Evolutionary conservation across 2,888 invertebrate species (phyloP).

Genomic region (Drosophila falleni): DNA sequence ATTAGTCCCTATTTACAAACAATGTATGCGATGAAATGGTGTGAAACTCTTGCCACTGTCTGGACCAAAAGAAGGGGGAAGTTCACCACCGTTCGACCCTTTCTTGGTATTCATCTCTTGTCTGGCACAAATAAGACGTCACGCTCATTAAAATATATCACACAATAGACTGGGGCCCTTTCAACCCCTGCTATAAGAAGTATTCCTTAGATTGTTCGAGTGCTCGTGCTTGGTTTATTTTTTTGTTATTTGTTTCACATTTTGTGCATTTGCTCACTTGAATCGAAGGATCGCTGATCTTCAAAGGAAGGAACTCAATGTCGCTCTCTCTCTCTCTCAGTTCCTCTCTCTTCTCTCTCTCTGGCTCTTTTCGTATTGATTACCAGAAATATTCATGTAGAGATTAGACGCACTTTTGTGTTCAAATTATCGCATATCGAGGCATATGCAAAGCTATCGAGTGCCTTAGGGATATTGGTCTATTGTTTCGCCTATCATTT

Average conservation of each 20-base stretch:
- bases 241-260: slow-evolving; percentile 78
- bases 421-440: slow-evolving; percentile 69
- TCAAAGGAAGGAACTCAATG: slow-evolving; percentile 40
- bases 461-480: slow-evolving; percentile 66
- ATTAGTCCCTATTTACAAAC: slow-evolving; percentile 70
- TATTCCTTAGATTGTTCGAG: slow-evolving; percentile 25
- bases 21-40: slow-evolving; percentile 60
- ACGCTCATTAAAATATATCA: slow-evolving; percentile 68
- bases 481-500: slow-evolving; percentile 75
- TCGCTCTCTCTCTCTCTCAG: slow-evolving; percentile 4
- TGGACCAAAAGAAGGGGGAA: slow-evolving; percentile 10
- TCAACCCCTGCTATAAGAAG: slow-evolving; percentile 39
- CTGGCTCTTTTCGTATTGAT: slow-evolving; percentile 57
- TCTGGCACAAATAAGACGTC: slow-evolving; percentile 69
- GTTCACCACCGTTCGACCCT: slow-evolving; percentile 33
- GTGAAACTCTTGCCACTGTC: slow-evolving; percentile 58
- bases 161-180: slow-evolving; percentile 33
- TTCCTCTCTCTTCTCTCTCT: not conserved
- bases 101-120: slow-evolving; percentile 38
- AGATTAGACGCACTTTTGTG: slow-evolving; percentile 77
- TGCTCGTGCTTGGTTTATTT: slow-evolving; percentile 54
- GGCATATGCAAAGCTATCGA: slow-evolving; percentile 58
- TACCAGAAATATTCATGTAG: slow-evolving; percentile 56
- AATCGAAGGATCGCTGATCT: slow-evolving; percentile 62
- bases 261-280: slow-evolving; percentile 71